Percentiles rank a stretch among this genome's conserved stretches.
These are phyloP conservation scores for Etheostoma spectabile DNA, from an alignment of 2,113 vertebrate species.

Conservation along the genomic window DNA sequence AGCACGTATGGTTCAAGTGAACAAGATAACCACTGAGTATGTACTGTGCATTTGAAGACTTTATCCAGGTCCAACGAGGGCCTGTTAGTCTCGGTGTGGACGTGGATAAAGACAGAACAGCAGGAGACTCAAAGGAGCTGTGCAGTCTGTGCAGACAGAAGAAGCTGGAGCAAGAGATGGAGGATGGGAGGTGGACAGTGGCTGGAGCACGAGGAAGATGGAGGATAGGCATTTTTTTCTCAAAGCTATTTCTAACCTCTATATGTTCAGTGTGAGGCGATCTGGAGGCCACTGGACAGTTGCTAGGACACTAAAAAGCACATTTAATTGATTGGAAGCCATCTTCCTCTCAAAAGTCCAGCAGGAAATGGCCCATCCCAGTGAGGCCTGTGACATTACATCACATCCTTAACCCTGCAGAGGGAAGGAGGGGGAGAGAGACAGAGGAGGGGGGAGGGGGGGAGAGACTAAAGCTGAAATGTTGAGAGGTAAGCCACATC, in stretches of 20 bases:
- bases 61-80: not conserved
- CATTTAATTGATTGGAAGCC: conserved; percentile 32
- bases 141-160: conserved; percentile 19
- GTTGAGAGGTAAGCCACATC: conserved; percentile 80
- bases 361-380: conserved; percentile 27
- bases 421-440: not conserved
- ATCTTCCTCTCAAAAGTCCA: conserved; percentile 27
- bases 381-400: conserved; percentile 20
- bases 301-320: not conserved
- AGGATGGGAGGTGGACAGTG: not conserved
- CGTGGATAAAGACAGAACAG: not conserved
- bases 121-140: conserved; percentile 9
- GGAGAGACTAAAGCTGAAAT: conserved; percentile 40
- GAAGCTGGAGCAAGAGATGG: conserved; percentile 2
- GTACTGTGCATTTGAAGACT: not conserved
- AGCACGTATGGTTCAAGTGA: not conserved
- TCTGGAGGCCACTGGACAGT: not conserved
- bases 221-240: not conserved
- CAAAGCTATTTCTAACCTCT: conserved; percentile 7
- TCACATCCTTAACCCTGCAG: conserved; percentile 12
- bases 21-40: not conserved
- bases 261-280: not conserved
- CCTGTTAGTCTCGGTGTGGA: conserved; percentile 7
- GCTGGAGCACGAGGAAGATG: conserved; percentile 22
- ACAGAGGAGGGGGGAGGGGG: conserved; percentile 7